These are phyloP conservation scores for Enteromius treurensis DNA, from an alignment of 2,797 vertebrate species.

Conservation along the genomic window DNA sequence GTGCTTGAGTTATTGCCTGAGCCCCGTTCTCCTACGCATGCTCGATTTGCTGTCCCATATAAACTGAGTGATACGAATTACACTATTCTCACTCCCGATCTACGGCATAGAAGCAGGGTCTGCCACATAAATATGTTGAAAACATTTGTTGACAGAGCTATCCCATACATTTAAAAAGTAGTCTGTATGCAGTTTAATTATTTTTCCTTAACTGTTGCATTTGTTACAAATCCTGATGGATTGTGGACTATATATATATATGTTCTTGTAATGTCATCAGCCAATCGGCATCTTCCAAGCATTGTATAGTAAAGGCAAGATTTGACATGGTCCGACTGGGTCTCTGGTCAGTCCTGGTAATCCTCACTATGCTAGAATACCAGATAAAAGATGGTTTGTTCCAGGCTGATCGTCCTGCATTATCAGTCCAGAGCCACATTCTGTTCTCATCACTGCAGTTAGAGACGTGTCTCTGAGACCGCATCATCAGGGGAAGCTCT, in stretches of 20 bases:
- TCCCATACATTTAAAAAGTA: background rate
- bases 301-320: background rate
- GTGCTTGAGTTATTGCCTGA: too few relatives aligned
- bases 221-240: background rate
- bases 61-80: background rate
- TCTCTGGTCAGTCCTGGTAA: conserved; percentile 68
- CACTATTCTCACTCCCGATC: background rate
- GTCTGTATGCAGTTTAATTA: background rate
- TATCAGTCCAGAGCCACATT: background rate
- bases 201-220: background rate
- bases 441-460: conserved; percentile 25
- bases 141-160: background rate
- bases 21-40: background rate
- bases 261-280: background rate
- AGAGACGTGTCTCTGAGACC: conserved; percentile 55
- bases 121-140: background rate
- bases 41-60: background rate
- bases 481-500: conserved; percentile 68
- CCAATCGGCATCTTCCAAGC: background rate
- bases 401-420: background rate
- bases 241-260: background rate
- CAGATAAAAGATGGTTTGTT: background rate
- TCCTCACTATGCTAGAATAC: background rate
- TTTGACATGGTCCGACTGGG: conserved; percentile 62
- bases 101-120: background rate